phyloP scores from a whole-genome alignment of 2,113 vertebrate genomes.

The Pyxicephalus adspersus region DNA sequence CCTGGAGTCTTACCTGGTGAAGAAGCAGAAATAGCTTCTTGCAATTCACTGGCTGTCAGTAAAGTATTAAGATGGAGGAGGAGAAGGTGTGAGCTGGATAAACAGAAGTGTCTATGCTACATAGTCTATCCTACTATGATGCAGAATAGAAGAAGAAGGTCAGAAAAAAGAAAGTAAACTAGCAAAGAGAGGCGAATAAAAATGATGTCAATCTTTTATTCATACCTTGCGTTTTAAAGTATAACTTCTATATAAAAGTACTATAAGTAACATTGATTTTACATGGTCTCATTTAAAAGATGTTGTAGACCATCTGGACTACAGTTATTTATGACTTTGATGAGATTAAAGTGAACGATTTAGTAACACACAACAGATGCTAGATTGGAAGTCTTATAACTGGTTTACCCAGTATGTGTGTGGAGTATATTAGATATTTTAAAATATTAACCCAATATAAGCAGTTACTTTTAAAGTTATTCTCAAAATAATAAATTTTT shows the following conservation, averaged over 20 bases:
- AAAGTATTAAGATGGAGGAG: too few species aligned
- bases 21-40: too few species aligned
- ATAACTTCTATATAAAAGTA: background rate
- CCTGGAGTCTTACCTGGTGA: too few species aligned
- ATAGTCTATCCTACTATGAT: too few species aligned
- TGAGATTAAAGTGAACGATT: constrained; percentile 56
- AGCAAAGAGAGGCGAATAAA: too few species aligned
- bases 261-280: constrained; percentile 3
- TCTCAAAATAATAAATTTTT: constrained; percentile 3
- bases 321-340: constrained; percentile 48
- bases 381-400: constrained; percentile 35
- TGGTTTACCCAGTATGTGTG: background rate
- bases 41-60: too few species aligned
- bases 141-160: too few species aligned
- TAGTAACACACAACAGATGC: constrained; percentile 50
- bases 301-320: constrained; percentile 58
- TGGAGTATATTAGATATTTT: background rate
- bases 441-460: constrained; percentile 21
- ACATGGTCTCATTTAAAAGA: constrained; percentile 56
- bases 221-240: too few species aligned
- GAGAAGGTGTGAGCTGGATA: too few species aligned
- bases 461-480: constrained; percentile 10
- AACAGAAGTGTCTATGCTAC: too few species aligned
- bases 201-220: too few species aligned
- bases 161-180: too few species aligned